Conservation (phyloP, 2,113 vertebrate genomes). For the Peucedramus taeniatus region DNA sequence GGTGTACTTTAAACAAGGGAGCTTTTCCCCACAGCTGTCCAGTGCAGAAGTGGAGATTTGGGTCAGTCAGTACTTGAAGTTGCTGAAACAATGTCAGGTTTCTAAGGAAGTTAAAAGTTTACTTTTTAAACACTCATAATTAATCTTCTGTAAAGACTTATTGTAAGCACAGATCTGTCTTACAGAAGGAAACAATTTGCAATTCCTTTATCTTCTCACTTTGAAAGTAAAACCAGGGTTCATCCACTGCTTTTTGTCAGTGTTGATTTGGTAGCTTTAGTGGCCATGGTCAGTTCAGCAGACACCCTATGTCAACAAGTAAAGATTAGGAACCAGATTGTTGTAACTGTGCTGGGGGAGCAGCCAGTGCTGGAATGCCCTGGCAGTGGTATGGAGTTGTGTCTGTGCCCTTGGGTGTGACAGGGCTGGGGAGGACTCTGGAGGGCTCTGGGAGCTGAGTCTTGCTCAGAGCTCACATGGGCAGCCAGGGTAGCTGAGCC, state of each 20-base stretch:
- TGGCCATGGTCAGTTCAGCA: neutral
- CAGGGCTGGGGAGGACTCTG: neutral
- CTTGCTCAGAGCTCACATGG: neutral
- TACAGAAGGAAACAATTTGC: neutral
- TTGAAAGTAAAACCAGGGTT: neutral
- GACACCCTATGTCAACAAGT: fast-evolving
- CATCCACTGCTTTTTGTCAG: neutral
- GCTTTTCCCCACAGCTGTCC: neutral
- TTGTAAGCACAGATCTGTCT: neutral
- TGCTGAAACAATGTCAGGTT: neutral
- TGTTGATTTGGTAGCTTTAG: neutral
- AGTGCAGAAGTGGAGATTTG: neutral
- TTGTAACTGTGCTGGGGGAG: neutral
- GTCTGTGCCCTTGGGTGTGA: neutral
- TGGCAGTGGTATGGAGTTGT: neutral
- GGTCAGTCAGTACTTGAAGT: neutral
- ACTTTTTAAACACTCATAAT: neutral
- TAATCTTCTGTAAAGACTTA: neutral
- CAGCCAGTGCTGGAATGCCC: neutral
- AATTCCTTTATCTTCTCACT: neutral
- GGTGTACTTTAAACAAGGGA: neutral
- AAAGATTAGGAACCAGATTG: neutral
- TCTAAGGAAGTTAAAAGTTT: neutral
- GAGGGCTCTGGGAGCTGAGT: neutral
- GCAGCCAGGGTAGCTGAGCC: neutral